A percentile compares a stretch with the other conserved stretches of the same genome.
phyloP scores from a whole-genome alignment of 1,140 invertebrate genomes.

The Tetramorium parvispinum region DNA sequence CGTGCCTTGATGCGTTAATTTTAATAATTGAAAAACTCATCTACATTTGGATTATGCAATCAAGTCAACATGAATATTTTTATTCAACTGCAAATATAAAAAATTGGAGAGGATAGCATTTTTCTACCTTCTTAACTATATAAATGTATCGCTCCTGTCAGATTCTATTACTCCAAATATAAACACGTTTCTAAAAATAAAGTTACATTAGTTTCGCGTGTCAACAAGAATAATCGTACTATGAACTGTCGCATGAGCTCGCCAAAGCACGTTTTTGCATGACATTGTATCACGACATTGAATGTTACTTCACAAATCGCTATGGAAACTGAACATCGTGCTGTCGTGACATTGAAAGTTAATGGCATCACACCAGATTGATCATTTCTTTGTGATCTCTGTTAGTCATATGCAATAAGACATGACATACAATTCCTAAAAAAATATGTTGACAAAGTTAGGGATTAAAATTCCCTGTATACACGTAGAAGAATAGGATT shows the following conservation, averaged over 20 bases:
- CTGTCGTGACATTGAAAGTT: slow-evolving; percentile 29
- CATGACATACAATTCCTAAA: background rate
- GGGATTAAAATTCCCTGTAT: background rate
- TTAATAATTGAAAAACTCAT: slow-evolving; percentile 1
- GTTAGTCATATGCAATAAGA: background rate
- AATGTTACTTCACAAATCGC: slow-evolving; percentile 30
- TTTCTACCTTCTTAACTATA: background rate
- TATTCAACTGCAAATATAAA: background rate
- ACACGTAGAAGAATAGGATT: background rate
- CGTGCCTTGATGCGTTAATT: background rate
- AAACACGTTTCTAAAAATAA: slow-evolving; percentile 45
- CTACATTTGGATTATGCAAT: background rate
- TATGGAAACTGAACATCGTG: slow-evolving; percentile 48
- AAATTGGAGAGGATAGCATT: background rate
- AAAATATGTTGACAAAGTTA: background rate
- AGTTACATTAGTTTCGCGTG: slow-evolving; percentile 42
- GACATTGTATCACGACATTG: slow-evolving; percentile 45
- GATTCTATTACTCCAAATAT: background rate
- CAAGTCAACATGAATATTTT: slow-evolving; percentile 10
- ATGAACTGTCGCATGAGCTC: background rate
- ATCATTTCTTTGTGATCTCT: background rate
- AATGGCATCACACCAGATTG: background rate
- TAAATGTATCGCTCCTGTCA: background rate
- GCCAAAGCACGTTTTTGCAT: slow-evolving; percentile 24
- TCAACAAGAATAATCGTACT: background rate